A percentile compares a stretch with the other conserved stretches of the same genome.
Evolutionary conservation across 1,140 invertebrate species (phyloP).

Genomic region (Melipona quadrifasciata): DNA sequence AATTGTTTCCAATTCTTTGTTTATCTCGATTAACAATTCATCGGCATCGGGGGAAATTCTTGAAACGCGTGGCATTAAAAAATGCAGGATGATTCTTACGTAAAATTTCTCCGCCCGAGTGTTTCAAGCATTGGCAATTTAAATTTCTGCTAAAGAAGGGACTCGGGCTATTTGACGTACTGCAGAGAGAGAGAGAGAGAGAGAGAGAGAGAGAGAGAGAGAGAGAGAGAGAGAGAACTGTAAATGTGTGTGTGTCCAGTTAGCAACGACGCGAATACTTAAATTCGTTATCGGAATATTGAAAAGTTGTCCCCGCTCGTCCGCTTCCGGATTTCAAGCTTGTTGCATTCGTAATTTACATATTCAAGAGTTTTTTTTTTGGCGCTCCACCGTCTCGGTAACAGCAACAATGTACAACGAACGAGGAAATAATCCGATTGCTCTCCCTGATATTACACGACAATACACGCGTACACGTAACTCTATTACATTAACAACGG

Average conservation of each 20-base stretch:
- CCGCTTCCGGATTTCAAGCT: neutral
- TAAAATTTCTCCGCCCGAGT: neutral
- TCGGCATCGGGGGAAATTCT: neutral
- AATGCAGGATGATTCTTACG: neutral
- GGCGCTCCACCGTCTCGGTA: neutral
- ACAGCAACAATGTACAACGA: neutral
- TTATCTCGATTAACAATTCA: neutral
- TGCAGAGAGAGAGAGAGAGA: neutral
- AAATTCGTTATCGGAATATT: conserved; percentile 21
- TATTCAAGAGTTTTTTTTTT: neutral
- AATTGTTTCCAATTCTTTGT: no score
- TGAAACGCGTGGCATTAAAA: neutral
- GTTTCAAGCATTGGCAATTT: neutral
- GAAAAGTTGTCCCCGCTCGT: neutral
- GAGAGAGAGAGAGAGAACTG: neutral
- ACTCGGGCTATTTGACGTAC: neutral
- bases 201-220: neutral
- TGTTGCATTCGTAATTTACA: neutral
- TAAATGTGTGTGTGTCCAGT: conserved; percentile 17
- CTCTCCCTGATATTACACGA: neutral
- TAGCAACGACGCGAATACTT: neutral
- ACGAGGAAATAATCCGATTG: neutral
- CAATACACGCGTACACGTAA: neutral
- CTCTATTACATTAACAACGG: neutral
- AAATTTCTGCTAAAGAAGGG: neutral